A percentile compares a stretch with the other conserved stretches of the same genome.
Conservation (phyloP, 2,113 vertebrate genomes). For the Thunnus maccoyii region DNA sequence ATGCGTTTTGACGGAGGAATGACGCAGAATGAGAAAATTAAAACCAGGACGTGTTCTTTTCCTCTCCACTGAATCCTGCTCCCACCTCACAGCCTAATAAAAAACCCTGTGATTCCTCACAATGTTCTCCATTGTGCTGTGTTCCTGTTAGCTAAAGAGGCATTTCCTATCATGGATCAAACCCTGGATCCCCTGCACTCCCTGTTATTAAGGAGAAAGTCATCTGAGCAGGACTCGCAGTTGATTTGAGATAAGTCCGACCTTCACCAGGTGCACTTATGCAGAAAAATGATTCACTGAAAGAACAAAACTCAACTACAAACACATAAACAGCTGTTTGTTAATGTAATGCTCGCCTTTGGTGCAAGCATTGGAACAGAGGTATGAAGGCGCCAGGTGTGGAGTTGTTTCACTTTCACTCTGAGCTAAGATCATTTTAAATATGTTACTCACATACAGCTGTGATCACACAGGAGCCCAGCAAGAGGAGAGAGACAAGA, state of each 20-base stretch:
- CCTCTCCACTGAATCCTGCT: slow-evolving; percentile 32
- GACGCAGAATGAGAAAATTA: slow-evolving; percentile 74
- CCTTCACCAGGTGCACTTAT: slow-evolving; percentile 7
- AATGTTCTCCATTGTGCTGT: slow-evolving; percentile 66
- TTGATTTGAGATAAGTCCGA: slow-evolving; percentile 5
- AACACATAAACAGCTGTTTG: neutral
- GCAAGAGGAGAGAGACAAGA: neutral
- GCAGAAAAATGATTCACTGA: neutral
- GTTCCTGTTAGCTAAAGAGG: slow-evolving; percentile 58
- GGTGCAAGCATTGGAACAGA: neutral
- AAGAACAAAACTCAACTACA: neutral
- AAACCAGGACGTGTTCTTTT: slow-evolving; percentile 64
- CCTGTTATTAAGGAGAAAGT: slow-evolving; percentile 16
- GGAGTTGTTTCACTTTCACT: slow-evolving; percentile 6
- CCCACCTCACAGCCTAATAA: slow-evolving; percentile 40
- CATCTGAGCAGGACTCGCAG: neutral
- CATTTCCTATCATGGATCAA: slow-evolving; percentile 60
- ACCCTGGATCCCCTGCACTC: slow-evolving; percentile 17
- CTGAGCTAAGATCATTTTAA: neutral
- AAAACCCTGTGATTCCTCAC: slow-evolving; percentile 72
- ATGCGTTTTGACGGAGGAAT: slow-evolving; percentile 70
- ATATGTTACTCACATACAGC: neutral
- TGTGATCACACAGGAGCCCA: neutral
- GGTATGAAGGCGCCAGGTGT: neutral
- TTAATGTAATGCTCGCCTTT: neutral